Conservation (phyloP, 2,888 invertebrate genomes). For the Troides aeacus region DNA sequence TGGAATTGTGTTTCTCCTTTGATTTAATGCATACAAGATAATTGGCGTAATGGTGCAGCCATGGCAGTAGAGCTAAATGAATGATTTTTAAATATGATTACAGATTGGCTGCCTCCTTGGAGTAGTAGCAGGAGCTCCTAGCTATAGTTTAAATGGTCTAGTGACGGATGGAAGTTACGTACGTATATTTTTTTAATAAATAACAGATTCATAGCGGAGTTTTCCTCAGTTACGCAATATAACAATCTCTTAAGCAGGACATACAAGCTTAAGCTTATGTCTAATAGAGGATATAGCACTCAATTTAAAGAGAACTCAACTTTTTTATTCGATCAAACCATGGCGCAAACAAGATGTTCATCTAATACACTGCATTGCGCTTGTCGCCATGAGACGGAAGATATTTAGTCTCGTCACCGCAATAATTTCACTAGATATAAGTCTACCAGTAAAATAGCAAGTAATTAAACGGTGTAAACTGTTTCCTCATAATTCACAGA, state of each 20-base stretch:
- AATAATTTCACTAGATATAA: too few species aligned
- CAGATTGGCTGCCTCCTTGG: slow-evolving; percentile 62
- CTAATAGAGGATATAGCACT: too few species aligned
- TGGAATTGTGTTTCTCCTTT: background rate
- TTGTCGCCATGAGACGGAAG: too few species aligned
- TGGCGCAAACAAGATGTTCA: too few species aligned
- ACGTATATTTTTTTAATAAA: slow-evolving; percentile 39
- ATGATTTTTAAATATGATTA: background rate
- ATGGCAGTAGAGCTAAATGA: too few species aligned
- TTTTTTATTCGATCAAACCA: too few species aligned
- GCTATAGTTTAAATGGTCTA: slow-evolving; percentile 31
- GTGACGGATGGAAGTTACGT: slow-evolving; percentile 52
- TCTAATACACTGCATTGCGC: too few species aligned
- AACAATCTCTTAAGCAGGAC: background rate
- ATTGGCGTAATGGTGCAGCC: too few species aligned
- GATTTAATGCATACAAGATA: background rate
- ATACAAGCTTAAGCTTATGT: too few species aligned
- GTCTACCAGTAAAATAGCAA: too few species aligned
- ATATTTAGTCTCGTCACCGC: too few species aligned
- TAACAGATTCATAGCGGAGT: background rate
- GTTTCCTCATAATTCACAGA: background rate
- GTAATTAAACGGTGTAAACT: background rate
- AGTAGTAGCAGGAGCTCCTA: slow-evolving; percentile 56
- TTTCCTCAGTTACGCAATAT: background rate
- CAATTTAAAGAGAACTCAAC: too few species aligned